Percentiles rank a stretch among this genome's conserved stretches.
Conservation (phyloP, 2,797 vertebrate species). For the Austrolebias charrua region DNA sequence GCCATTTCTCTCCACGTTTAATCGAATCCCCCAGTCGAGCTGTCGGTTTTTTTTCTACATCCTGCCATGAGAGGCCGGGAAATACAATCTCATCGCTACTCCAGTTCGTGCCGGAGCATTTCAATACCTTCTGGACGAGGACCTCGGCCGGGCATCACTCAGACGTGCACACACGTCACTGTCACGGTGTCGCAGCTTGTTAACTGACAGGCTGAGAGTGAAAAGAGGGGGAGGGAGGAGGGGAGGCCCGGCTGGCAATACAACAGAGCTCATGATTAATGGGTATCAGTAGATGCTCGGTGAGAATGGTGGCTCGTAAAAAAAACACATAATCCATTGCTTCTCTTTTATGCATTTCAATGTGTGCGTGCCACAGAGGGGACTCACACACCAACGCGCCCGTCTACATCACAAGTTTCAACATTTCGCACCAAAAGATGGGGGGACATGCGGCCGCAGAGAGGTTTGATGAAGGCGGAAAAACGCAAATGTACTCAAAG, state of each 20-base stretch:
- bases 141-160: constrained; percentile 65
- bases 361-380: constrained; percentile 1
- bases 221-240: constrained; percentile 15
- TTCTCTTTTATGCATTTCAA: constrained; percentile 23
- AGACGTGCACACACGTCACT: constrained; percentile 68
- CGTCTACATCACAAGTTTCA: constrained; percentile 21
- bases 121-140: constrained; percentile 70
- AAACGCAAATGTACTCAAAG: constrained; percentile 57
- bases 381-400: constrained; percentile 30
- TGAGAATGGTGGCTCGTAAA: constrained; percentile 60
- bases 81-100: constrained; percentile 57
- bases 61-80: constrained; percentile 47
- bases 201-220: constrained; percentile 72
- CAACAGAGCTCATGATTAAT: constrained; percentile 79
- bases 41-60: constrained; percentile 45
- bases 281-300: constrained; percentile 68
- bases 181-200: constrained; percentile 76
- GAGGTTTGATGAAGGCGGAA: constrained; percentile 41
- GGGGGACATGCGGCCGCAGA: constrained; percentile 28
- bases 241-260: constrained; percentile 55
- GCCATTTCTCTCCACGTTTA: constrained; percentile 33
- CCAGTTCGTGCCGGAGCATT: constrained; percentile 49
- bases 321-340: constrained; percentile 57
- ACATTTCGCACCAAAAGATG: constrained; percentile 31
- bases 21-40: constrained; percentile 51